Conservation (phyloP, 2,888 invertebrate genomes). For the Hydraecia micacea region DNA sequence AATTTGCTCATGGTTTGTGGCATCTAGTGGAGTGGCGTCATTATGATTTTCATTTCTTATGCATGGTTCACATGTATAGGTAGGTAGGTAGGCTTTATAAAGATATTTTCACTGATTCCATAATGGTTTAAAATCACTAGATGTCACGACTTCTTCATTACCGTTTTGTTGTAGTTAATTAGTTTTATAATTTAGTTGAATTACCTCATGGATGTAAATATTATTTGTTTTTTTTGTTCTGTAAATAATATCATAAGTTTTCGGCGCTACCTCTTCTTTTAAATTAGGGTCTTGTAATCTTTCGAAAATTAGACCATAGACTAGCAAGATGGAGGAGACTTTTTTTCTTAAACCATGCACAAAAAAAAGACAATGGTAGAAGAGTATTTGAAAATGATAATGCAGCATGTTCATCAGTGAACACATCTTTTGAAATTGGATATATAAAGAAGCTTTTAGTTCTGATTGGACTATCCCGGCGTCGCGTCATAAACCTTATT, state of each 20-base stretch:
- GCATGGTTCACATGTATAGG: not conserved
- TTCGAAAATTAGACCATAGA: conserved; percentile 13
- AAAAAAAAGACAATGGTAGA: not conserved
- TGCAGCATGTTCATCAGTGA: too few relatives aligned
- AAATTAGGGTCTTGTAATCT: conserved; percentile 23
- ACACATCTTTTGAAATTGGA: not conserved
- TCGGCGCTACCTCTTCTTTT: conserved; percentile 50
- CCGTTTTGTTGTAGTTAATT: conserved; percentile 56
- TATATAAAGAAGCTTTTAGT: not conserved
- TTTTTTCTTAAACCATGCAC: not conserved
- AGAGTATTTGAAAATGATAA: not conserved
- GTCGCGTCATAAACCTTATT: not conserved
- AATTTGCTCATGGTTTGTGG: conserved; percentile 74
- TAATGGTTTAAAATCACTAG: conserved; percentile 7
- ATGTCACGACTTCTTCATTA: conserved; percentile 39
- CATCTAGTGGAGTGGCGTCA: conserved; percentile 46
- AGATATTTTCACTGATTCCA: not conserved
- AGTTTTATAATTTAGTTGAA: conserved; percentile 60
- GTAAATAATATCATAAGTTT: conserved; percentile 63
- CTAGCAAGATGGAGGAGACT: not conserved
- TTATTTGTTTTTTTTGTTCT: conserved; percentile 53
- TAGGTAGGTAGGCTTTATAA: not conserved
- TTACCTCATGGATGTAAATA: conserved; percentile 74
- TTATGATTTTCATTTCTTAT: not conserved
- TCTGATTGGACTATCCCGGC: not conserved